Evolutionary conservation across 2,113 vertebrate species (phyloP).

Genomic region (Equus quagga): DNA sequence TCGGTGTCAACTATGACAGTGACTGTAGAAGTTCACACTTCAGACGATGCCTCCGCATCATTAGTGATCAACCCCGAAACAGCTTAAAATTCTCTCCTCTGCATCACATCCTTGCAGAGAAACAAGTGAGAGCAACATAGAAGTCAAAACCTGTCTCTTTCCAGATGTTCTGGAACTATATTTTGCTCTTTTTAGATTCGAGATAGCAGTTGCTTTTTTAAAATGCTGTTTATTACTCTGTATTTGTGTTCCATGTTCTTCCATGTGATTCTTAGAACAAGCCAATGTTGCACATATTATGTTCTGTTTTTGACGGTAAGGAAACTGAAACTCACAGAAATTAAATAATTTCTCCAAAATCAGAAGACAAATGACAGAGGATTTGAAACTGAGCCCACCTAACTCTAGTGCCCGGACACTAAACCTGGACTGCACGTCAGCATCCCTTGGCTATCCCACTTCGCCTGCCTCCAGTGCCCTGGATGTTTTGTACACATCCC

Average conservation of each 20-base stretch:
- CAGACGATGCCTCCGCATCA: neutral
- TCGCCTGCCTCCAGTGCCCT: fast-evolving
- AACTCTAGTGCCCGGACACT: neutral
- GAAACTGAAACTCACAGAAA: neutral
- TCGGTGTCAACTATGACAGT: neutral
- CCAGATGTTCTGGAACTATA: neutral
- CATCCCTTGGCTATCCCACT: neutral
- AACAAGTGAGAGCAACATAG: neutral
- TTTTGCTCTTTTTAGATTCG: neutral
- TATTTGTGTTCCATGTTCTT: neutral
- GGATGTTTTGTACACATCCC: neutral
- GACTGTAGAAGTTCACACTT: fast-evolving
- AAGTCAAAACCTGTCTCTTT: neutral
- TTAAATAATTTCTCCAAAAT: neutral
- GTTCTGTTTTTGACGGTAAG: neutral
- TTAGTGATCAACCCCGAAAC: fast-evolving
- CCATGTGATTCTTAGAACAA: neutral
- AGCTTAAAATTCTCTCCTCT: neutral
- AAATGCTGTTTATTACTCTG: neutral
- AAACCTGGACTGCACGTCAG: too few species aligned
- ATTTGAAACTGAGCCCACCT: neutral
- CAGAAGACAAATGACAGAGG: neutral
- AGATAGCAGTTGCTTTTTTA: neutral
- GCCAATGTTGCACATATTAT: neutral
- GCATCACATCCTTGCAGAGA: neutral